phyloP scores from a whole-genome alignment of 1,140 invertebrate species.

The Chironomus tepperi region DNA sequence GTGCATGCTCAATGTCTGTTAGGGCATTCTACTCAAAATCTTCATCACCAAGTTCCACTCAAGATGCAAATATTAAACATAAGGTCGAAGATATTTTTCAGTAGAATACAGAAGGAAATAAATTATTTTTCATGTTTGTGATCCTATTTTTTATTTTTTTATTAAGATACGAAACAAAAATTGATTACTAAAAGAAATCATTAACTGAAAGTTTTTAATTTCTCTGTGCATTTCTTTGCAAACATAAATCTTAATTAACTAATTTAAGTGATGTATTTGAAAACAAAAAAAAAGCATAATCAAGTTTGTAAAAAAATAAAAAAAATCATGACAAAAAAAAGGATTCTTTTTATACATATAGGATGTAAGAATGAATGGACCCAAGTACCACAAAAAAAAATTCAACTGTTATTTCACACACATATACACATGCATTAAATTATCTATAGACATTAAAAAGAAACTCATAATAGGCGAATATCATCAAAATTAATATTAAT shows the following conservation, averaged over 20 bases:
- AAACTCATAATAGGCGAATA: background rate
- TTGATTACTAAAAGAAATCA: constrained; percentile 14
- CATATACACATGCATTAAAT: background rate
- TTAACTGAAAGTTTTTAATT: background rate
- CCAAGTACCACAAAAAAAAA: constrained; percentile 1
- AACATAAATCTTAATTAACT: background rate
- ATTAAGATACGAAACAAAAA: background rate
- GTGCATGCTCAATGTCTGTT: too few species aligned
- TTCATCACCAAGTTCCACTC: too few species aligned
- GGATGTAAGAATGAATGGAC: background rate
- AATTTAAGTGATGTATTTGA: constrained; percentile 7
- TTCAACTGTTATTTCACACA: background rate
- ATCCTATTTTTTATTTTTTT: background rate
- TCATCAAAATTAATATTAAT: background rate
- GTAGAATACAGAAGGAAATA: too few species aligned
- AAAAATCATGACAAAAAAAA: background rate
- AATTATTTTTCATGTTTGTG: background rate
- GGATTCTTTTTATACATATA: background rate
- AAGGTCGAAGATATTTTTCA: too few species aligned
- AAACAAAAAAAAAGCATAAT: background rate
- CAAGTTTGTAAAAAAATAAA: background rate
- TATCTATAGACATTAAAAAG: background rate
- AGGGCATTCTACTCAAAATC: too few species aligned
- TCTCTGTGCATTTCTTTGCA: background rate
- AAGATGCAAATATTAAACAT: too few species aligned